Evolutionary conservation across 2,797 vertebrate species (phyloP), one percentile per base, ranked within the genome.

Genomic region (Aselliscus stoliczkanus): DNA sequence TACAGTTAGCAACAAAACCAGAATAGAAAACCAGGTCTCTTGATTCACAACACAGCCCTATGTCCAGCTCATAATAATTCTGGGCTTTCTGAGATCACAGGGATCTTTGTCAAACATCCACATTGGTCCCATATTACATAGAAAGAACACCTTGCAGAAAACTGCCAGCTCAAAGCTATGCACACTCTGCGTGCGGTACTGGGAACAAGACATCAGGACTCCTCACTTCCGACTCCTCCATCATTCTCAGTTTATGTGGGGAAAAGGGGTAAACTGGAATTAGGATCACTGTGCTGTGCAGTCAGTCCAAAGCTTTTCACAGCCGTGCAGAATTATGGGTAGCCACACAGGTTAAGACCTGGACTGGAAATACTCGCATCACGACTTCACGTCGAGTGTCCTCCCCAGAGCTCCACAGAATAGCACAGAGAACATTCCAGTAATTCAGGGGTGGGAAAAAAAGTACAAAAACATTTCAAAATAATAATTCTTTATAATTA

Each of bases 381-480:
- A n/a, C 1, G 15, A 70, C 25, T 11, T 72, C 50, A 31, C 39
- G 42, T 8, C 2, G 7, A 54, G 13, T 5, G 31, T 47, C 73
- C 5, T 79, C 58, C 25, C 65, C 77, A 69, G 56, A 69, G 14
- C 11, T n/a, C 54, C 44, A 5, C 18, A 50, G 76, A 52, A 37
- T 1, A n/a, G 58, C 21, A 25, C 27, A 39, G 20, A 79, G 81
- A 79, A n/a, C 52, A 20, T 62, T 42, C 58, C 72, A 52, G 7
- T 17, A 65, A 86, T 50, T 23, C 2, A 0, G 37, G 65, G 67
- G 56, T 37, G 54, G 69, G 73, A 23, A 80, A 60, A 27, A 54
- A 58, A 80, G 18, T n/a, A 54, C 1, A 20, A 27, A 92, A 72
- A 73, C 17, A 82, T 80, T 81, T 72, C 90, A 94, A 94, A 93